These are phyloP conservation scores for Ruditapes philippinarum DNA, from an alignment of 1,140 invertebrate genomes.

Conservation along the genomic window DNA sequence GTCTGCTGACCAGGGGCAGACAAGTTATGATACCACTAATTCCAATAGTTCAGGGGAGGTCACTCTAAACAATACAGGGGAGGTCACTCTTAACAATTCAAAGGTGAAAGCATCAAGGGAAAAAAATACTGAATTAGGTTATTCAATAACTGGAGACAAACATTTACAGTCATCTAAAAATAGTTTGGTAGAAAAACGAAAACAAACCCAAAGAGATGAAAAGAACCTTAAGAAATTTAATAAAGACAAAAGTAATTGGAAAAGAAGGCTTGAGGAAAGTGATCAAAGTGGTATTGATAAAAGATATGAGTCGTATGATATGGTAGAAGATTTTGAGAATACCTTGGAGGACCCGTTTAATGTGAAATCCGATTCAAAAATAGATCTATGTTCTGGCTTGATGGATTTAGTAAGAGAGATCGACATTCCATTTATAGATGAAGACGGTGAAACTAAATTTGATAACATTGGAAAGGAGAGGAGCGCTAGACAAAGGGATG, in stretches of 20 bases:
- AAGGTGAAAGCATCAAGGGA: too few relatives aligned
- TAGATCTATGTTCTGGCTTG: conserved; percentile 44
- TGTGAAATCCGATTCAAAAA: background rate
- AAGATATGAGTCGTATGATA: background rate
- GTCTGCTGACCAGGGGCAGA: background rate
- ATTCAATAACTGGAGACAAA: background rate
- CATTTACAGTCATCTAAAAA: conserved; percentile 2
- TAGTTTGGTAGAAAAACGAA: background rate
- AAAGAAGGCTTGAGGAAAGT: background rate
- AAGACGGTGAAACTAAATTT: background rate
- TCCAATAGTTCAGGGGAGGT: background rate
- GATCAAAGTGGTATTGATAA: background rate
- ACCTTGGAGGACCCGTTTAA: conserved; percentile 50
- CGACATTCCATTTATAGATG: conserved; percentile 29
- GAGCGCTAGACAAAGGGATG: background rate
- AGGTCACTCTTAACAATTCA: too few relatives aligned
- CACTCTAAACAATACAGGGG: background rate
- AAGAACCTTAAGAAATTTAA: background rate
- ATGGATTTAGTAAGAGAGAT: conserved; percentile 40
- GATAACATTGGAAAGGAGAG: background rate
- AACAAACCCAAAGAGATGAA: background rate
- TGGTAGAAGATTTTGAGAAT: background rate
- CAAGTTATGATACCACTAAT: background rate
- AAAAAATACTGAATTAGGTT: background rate
- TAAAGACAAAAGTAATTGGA: background rate